phyloP scores from a whole-genome alignment of 2,888 invertebrate species.

The Blastobasis lacticolella region DNA sequence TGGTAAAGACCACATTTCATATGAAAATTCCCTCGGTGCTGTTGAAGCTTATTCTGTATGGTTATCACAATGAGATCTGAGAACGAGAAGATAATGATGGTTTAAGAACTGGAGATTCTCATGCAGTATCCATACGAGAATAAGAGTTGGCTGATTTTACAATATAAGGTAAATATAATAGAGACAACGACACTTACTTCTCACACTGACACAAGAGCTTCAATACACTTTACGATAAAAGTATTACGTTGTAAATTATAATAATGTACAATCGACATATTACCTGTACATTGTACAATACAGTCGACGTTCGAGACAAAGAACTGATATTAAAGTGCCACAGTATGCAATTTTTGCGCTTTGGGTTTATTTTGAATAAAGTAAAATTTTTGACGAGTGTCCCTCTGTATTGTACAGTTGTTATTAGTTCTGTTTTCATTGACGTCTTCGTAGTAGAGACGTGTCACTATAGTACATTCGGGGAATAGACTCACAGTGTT shows the following conservation, averaged over 20 bases:
- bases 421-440: not conserved
- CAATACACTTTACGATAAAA: slow-evolving; percentile 25
- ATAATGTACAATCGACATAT: slow-evolving; percentile 2
- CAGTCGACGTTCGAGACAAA: slow-evolving; percentile 17
- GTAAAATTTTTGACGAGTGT: slow-evolving; percentile 19
- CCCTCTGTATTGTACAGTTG: not conserved
- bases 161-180: slow-evolving; percentile 29
- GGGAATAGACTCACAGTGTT: slow-evolving; percentile 9
- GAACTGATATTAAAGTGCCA: slow-evolving; percentile 62
- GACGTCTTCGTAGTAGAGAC: slow-evolving; percentile 18
- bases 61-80: no score
- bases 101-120: not conserved
- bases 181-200: slow-evolving; percentile 67
- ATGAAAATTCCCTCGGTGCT: slow-evolving; percentile 11
- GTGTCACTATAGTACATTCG: slow-evolving; percentile 22
- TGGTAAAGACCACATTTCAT: slow-evolving; percentile 3
- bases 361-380: slow-evolving; percentile 32
- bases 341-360: slow-evolving; percentile 40
- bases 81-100: no score
- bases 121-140: slow-evolving; percentile 8
- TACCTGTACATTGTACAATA: slow-evolving; percentile 31
- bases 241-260: no score
- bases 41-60: slow-evolving; percentile 9
- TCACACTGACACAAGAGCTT: slow-evolving; percentile 65
- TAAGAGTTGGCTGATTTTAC: slow-evolving; percentile 2